These are phyloP conservation scores for Caenorhabditis tropicalis DNA, from an alignment of 1,140 invertebrate genomes.

Conservation along the genomic window DNA sequence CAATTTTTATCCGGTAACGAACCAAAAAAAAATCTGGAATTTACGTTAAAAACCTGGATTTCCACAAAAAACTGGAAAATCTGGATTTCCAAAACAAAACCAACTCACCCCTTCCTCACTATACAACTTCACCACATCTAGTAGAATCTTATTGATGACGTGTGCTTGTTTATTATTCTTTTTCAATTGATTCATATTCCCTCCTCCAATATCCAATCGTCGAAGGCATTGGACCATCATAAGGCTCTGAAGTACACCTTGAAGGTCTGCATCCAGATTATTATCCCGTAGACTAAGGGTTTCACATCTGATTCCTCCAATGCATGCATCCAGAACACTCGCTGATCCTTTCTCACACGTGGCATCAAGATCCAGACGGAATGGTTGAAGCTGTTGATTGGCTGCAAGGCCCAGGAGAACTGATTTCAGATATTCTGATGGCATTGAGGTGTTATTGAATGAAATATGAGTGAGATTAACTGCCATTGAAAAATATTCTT, in stretches of 20 bases:
- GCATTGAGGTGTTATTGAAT: conserved; percentile 49
- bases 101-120: conserved; percentile 58
- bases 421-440: conserved; percentile 51
- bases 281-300: conserved; percentile 65
- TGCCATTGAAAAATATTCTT: conserved; percentile 64
- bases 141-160: conserved; percentile 59
- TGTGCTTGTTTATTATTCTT: conserved; percentile 61
- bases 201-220: conserved; percentile 65
- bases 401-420: conserved; percentile 59
- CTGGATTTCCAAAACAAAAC: too few relatives aligned
- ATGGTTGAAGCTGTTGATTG: conserved; percentile 60
- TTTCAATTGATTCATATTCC: conserved; percentile 61
- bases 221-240: conserved; percentile 51
- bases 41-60: too few relatives aligned
- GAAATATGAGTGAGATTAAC: conserved; percentile 54
- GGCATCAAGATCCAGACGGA: conserved; percentile 52
- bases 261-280: conserved; percentile 62
- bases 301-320: conserved; percentile 58
- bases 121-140: conserved; percentile 68
- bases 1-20: too few relatives aligned
- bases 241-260: conserved; percentile 22
- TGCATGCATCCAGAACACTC: conserved; percentile 60
- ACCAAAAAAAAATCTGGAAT: too few relatives aligned
- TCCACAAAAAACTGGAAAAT: too few relatives aligned
- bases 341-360: conserved; percentile 58